These are phyloP conservation scores for Xiphorhynchus elegans DNA, from an alignment of 2,113 vertebrate genomes.

Conservation along the genomic window DNA sequence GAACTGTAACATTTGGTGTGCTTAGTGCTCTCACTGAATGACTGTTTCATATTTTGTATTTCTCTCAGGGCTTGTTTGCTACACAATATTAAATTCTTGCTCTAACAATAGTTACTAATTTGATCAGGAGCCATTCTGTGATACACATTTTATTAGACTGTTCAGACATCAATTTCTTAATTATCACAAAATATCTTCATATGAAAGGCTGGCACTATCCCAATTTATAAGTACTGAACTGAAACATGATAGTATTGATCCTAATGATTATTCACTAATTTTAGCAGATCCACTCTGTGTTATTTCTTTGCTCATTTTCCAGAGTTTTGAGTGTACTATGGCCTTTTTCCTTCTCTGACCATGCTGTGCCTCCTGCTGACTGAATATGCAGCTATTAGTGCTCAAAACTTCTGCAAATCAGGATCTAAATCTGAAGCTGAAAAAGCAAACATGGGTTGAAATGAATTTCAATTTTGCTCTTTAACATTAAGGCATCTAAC, in stretches of 20 bases:
- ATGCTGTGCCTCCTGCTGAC: neutral
- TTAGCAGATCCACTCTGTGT: neutral
- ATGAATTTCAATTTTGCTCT: neutral
- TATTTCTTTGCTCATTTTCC: neutral
- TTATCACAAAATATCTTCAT: neutral
- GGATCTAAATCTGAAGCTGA: neutral
- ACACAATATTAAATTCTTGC: neutral
- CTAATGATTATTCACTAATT: neutral
- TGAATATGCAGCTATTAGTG: neutral
- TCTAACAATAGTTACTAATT: neutral
- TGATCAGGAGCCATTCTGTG: neutral
- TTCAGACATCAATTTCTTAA: neutral
- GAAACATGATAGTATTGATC: neutral
- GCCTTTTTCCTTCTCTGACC: neutral
- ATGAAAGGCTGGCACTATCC: neutral
- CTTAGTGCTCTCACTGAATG: neutral
- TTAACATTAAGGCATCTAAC: neutral
- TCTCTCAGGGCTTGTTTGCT: constrained; percentile 1
- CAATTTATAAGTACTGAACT: neutral
- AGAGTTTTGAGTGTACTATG: neutral
- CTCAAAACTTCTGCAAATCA: neutral
- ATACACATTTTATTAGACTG: neutral
- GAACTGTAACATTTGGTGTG: neutral
- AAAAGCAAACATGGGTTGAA: neutral
- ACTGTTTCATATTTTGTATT: neutral